Base-by-base conservation (phyloP, 64 coral and sea anemone genomes). In the Montipora cactus region DNA sequence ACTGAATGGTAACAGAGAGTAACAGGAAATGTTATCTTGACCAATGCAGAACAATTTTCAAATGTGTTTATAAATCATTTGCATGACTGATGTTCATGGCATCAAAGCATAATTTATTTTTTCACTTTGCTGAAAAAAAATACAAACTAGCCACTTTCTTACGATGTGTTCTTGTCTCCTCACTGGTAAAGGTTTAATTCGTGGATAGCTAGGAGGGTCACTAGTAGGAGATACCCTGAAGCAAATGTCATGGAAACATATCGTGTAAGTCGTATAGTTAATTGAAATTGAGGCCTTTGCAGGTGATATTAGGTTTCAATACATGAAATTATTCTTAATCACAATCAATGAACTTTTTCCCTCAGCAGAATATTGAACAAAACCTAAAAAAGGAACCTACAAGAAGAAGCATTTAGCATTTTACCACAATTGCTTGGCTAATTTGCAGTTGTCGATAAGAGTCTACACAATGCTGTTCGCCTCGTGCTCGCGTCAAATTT, bases 161-260 rank as follows among this genome's bases (percentile, higher is more conserved):
- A 64, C 13, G 59, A 64, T 64, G 7, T 64, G 59, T 64, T 64
- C 59, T 64, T 14, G 59, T 64, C 13, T 64, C 59, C 59, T 64
- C 59, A 64, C 59, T 87, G 79, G 59, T 64, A 92, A 51, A 51
- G 91, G 49, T 76, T 92, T 67, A 86, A 86, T 18, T 84, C 79
- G 16, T 92, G 79, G 80, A 92, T 92, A 47, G 75, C 79, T 53
- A 58, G 67, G 50, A 74, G 91, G 25, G 91, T 84, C 19, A 84
- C 64, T 20, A 93, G 79, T 75, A 77, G 81, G 66, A 53, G 91
- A 22, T 84, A 58, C 72, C 91, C 81, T 67, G 91, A 76, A 87
- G 91, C 81, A 78, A 93, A 19, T 78, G 83, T 93, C 15, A 93
- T 93, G 91, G 53, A 93, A 49, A 93, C 82, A 79, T 87, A 93